Percentiles rank a stretch among this genome's conserved stretches.
These are phyloP conservation scores for Dendrolimus punctatus DNA, from an alignment of 1,140 invertebrate genomes.

Conservation along the genomic window DNA sequence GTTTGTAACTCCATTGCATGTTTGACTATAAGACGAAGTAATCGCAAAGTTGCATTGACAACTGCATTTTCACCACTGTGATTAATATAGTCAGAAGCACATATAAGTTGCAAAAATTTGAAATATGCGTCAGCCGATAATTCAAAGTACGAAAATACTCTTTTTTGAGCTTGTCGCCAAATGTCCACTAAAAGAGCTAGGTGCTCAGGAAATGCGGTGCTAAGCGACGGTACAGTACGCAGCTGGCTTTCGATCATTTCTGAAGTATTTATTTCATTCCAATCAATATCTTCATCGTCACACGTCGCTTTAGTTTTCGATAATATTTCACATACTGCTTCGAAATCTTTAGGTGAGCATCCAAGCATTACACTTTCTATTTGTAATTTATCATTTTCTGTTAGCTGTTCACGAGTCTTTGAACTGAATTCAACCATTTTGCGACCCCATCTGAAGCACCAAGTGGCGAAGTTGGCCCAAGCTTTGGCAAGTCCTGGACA, in stretches of 20 bases:
- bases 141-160: conserved; percentile 91
- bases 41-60: conserved; percentile 89
- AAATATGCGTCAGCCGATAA: conserved; percentile 92
- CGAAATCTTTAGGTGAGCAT: conserved; percentile 74
- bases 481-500: conserved; percentile 86
- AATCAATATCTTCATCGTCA: conserved; percentile 84
- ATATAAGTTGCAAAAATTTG: conserved; percentile 86
- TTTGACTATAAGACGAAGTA: conserved; percentile 92
- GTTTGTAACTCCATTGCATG: conserved; percentile 92
- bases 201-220: conserved; percentile 73
- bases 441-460: conserved; percentile 92
- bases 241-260: conserved; percentile 83
- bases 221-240: conserved; percentile 74
- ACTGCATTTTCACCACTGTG: conserved; percentile 78
- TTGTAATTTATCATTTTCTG: conserved; percentile 75
- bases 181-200: conserved; percentile 80
- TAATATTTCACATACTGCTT: conserved; percentile 77
- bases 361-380: conserved; percentile 77
- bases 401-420: conserved; percentile 75
- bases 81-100: conserved; percentile 72
- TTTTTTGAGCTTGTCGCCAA: conserved; percentile 86
- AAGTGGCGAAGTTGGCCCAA: conserved; percentile 86
- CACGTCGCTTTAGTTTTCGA: conserved; percentile 76
- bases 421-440: conserved; percentile 85
- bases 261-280: conserved; percentile 81